Evolutionary conservation across 2,113 vertebrate species (phyloP), one percentile per base, ranked within the genome.

Genomic region (Plecturocebus donacophilus): DNA sequence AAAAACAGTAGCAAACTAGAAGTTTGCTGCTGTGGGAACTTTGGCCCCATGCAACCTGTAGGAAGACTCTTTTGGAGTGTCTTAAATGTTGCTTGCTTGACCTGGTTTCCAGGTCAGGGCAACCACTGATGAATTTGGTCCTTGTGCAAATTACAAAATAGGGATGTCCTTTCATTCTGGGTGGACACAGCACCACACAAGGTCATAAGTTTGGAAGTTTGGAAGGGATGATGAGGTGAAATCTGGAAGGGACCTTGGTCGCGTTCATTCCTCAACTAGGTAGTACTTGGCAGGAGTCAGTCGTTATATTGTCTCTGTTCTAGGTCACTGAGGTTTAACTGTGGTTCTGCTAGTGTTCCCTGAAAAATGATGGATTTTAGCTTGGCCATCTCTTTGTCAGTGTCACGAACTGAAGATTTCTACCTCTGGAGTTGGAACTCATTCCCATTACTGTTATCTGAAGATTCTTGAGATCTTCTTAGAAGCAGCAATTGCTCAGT

Each of bases 221-320:
- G 61, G 27, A 64, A 64, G 12, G 4, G 61, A 64, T 32, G 61
- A 32, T 64, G 32, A 35, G 8, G 32, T 80, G 77, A 80, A 19
- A 1, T 54, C 49, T 61, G 7, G 6, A 47, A 27, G 30, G 1
- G 9, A 25, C 58, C 30, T 93, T 19, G 35, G 32, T 21, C 21
- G 4, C 11, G 5, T 75, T 42, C 7, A 12, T 3, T 1, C 8
- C 40, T 42, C 0, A 0, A 47, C 35, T 35, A 80, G 75, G 21
- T 45, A n/a, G 45, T 9, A 0, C 52, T 56, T 21, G 38, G 16
- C 32, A 66, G 80, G 17, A 5, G 32, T 86, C 3, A 71, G 4
- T 66, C 19, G 19, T 68, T 0, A 5, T 2, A 5, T 7, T 49
- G 20, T 49, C 14, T 3, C n/a, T 66, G 38, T 32, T 85, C 6